phyloP scores from a whole-genome alignment of 2,888 invertebrate genomes.

The Drosophila birchii region DNA sequence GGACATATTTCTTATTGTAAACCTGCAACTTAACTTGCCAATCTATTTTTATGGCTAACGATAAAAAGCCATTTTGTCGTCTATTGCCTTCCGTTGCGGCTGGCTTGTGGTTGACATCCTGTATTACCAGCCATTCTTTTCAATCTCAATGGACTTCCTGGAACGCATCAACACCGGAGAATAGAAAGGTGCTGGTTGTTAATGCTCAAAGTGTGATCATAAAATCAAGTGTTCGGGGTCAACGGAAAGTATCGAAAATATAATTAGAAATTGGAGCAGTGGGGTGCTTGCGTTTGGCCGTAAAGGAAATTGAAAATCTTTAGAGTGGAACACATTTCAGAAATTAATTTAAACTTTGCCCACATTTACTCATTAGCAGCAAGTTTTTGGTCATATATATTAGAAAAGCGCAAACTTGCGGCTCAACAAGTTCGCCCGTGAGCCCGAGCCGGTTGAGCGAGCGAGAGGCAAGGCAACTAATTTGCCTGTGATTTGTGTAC shows the following conservation, averaged over 20 bases:
- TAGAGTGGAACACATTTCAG: constrained; percentile 55
- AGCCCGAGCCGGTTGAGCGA: neutral
- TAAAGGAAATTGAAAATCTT: constrained; percentile 61
- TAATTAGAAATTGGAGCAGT: constrained; percentile 46
- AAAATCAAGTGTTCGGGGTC: constrained; percentile 20
- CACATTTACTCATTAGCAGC: constrained; percentile 76
- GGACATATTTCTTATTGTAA: neutral
- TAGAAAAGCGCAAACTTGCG: constrained; percentile 56
- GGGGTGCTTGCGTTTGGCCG: constrained; percentile 7
- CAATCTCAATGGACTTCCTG: constrained; percentile 38
- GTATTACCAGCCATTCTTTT: constrained; percentile 7
- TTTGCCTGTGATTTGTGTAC: constrained; percentile 71
- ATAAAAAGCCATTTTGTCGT: constrained; percentile 32
- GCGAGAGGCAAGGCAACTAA: constrained; percentile 55
- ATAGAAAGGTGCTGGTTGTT: neutral
- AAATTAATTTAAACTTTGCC: constrained; percentile 77
- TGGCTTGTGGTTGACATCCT: constrained; percentile 21
- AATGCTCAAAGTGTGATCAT: constrained; percentile 12
- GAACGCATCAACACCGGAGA: constrained; percentile 14
- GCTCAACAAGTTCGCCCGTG: constrained; percentile 67
- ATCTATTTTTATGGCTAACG: constrained; percentile 26
- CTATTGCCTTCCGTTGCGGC: constrained; percentile 5
- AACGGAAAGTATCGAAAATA: constrained; percentile 54
- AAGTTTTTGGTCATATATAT: constrained; percentile 58
- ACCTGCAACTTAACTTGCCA: constrained; percentile 2